A percentile compares a stretch with the other conserved stretches of the same genome.
phyloP scores from a whole-genome alignment of 2,113 vertebrate species.

The Glareola pratincola region DNA sequence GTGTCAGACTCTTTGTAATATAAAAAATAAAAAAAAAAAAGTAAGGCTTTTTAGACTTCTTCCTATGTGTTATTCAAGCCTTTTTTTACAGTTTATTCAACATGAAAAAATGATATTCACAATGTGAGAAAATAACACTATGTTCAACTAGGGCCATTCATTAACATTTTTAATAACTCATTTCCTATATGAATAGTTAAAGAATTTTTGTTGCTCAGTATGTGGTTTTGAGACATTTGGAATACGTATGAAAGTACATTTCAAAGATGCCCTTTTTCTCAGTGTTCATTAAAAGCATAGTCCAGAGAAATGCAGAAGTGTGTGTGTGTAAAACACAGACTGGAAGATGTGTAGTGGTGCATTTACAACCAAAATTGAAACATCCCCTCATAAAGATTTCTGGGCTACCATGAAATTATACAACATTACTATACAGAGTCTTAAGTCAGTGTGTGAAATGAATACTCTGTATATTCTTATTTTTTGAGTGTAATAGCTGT shows the following conservation, averaged over 20 bases:
- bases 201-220: neutral
- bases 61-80: neutral
- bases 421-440: neutral
- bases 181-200: neutral
- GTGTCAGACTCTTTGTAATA: neutral
- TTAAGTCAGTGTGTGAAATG: neutral
- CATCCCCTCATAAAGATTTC: neutral
- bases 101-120: neutral
- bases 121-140: neutral
- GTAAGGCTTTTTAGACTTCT: neutral
- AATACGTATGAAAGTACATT: neutral
- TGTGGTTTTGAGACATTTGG: neutral
- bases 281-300: neutral
- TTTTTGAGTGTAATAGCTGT: neutral
- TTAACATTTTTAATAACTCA: neutral
- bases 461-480: neutral
- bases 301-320: neutral
- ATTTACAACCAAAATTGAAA: neutral
- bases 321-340: neutral
- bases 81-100: neutral
- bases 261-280: neutral
- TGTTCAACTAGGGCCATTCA: neutral
- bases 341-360: neutral
- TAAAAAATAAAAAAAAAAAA: no score
- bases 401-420: neutral